Base-by-base conservation (phyloP, 2,888 invertebrate genomes). In the Keiferia lycopersicella region DNA sequence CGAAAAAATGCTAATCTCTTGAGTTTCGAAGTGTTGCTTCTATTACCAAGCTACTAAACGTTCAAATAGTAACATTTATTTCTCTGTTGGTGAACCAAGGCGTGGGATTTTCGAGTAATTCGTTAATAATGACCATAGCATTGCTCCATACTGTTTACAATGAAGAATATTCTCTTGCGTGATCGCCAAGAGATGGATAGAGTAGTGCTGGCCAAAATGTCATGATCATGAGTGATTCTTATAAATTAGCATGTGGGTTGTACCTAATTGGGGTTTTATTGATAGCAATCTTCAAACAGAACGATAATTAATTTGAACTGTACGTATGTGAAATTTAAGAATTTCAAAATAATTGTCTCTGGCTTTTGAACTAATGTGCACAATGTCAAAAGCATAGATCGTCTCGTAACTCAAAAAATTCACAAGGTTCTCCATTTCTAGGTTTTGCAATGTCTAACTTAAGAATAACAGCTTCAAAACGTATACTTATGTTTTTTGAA, bases 21-120 rank as follows among this genome's bases (percentile, higher is more conserved):
- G 3, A 34, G 8, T 8, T 10, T 34, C 8, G 34, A 34, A 8
- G 1, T 34, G 34, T 10, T 10, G 4, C 34, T 34, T 1, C 34
- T 34, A 4, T 34, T 34, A 34, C 34, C 34, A 34, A 8, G 34
- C 10, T 14, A 45, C 45, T 16, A 16, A 45, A 45, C 7, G 16
- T 16, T 16, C 45, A 45, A 45, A 45, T 30, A 4, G 22, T n/a
- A 34, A n/a, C 26, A 34, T 56, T 56, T 34, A 26, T 26, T 26
- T 16, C 16, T 10, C 12, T 16, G 34, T 56, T 34, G 26, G 7
- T 56, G 56, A 56, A 56, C 34, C 56, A 56, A 61, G 18, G 50
- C 77, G 80, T 80, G 79, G 72, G 80, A 80, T 64, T 30, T 39
- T 22, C 56, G 61, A 67, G 69, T 75, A 71, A 73, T 76, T 73